A percentile compares a stretch with the other conserved stretches of the same genome.
Conservation (phyloP, 2,888 invertebrate genomes). For the Brachypterus glaber region DNA sequence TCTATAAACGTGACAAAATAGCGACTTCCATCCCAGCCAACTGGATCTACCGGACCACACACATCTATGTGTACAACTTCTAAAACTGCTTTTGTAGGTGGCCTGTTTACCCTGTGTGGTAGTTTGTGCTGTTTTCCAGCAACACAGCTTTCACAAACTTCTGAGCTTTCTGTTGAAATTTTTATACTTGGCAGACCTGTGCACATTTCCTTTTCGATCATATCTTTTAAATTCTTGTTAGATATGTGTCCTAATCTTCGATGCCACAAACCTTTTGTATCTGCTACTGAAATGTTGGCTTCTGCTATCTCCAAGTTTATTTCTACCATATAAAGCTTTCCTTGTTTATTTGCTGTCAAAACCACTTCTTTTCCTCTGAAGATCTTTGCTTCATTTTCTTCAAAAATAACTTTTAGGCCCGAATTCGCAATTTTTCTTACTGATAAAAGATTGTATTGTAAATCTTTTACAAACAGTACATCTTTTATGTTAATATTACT, state of each 20-base stretch:
- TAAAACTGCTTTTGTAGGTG: slow-evolving; percentile 25
- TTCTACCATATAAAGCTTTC: slow-evolving; percentile 1
- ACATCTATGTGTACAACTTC: slow-evolving; percentile 30
- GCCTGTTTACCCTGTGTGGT: slow-evolving; percentile 12
- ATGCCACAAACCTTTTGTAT: slow-evolving; percentile 15
- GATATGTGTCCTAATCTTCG: slow-evolving; percentile 17
- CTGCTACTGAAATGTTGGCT: neutral
- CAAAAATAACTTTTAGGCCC: slow-evolving; percentile 19
- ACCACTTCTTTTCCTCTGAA: no score
- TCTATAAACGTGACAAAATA: slow-evolving; percentile 32
- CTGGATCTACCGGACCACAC: slow-evolving; percentile 28
- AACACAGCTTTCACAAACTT: slow-evolving; percentile 32
- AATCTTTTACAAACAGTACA: slow-evolving; percentile 14
- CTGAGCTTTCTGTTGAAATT: slow-evolving; percentile 13
- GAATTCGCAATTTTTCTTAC: slow-evolving; percentile 22
- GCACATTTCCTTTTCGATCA: slow-evolving; percentile 11
- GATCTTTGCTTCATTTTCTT: no score
- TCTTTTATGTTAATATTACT: slow-evolving; percentile 12
- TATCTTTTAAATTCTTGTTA: slow-evolving; percentile 11
- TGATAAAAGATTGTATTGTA: slow-evolving; percentile 21
- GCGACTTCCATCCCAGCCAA: slow-evolving; percentile 23
- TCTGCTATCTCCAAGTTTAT: neutral
- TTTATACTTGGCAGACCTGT: neutral
- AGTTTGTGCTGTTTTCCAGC: slow-evolving; percentile 23
- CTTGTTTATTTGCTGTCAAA: no score